These are phyloP conservation scores for Bradysia coprophila DNA, from an alignment of 1,140 invertebrate genomes.

Conservation along the genomic window DNA sequence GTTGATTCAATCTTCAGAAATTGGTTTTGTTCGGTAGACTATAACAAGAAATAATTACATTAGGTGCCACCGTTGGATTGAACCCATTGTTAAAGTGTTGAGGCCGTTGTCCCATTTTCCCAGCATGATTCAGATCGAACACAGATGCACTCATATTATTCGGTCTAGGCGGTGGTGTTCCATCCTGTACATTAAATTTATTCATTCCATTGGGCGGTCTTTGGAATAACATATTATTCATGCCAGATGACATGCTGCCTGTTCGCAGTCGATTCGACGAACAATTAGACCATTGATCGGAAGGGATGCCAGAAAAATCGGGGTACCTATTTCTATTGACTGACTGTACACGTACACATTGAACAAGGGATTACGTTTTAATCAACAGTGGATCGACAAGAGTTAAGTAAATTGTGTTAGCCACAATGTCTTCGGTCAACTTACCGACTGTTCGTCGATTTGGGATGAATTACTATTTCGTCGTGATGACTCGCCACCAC, in stretches of 20 bases:
- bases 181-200: not conserved
- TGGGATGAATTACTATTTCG: slow-evolving; percentile 1
- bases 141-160: slow-evolving; percentile 28
- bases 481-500: slow-evolving; percentile 19
- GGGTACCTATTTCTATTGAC: not conserved
- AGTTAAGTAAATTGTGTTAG: too few species aligned
- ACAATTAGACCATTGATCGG: slow-evolving; percentile 24
- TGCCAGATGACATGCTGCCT: slow-evolving; percentile 28
- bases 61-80: too few species aligned
- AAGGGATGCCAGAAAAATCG: slow-evolving; percentile 7
- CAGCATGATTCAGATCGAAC: slow-evolving; percentile 27
- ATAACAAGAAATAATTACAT: too few species aligned
- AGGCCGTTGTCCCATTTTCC: slow-evolving; percentile 10
- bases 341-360: not conserved
- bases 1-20: too few species aligned
- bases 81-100: too few species aligned
- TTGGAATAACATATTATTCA: slow-evolving; percentile 13
- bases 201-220: not conserved
- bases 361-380: not conserved
- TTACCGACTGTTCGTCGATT: not conserved
- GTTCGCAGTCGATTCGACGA: slow-evolving; percentile 25
- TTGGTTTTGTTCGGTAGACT: too few species aligned
- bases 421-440: too few species aligned
- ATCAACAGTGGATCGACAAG: too few species aligned
- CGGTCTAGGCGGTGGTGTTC: not conserved